Base-by-base conservation (phyloP, 2,888 invertebrate species). In the Megamerina dolium region DNA sequence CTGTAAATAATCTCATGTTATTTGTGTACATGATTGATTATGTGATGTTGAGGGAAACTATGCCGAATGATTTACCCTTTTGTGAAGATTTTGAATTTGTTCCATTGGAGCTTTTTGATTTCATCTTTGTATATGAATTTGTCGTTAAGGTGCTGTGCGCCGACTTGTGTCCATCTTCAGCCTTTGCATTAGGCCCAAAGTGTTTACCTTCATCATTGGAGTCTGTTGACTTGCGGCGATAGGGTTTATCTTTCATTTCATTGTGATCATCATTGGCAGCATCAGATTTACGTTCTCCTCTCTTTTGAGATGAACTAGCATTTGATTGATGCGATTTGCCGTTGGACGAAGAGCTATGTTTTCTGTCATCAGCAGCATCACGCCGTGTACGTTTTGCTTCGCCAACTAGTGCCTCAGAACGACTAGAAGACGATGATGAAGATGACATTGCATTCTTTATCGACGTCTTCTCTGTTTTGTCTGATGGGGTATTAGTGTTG, bases 181-280 rank as follows among this genome's bases (percentile, higher is more conserved):
- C n/a, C n/a, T n/a, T n/a, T n/a, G n/a, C n/a, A n/a, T n/a, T n/a
- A n/a, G n/a, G n/a, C n/a, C n/a, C n/a, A n/a, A n/a, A n/a, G n/a
- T 13, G 8, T 3, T 76, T 75, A 43, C 75, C 77, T 10, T 70
- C 87, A 62, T 86, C 87, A 54, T 85, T 87, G 1, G 87, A 87
- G 69, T 89, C 88, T 0, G 85, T 84, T 0, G 87, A 87, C 37
- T 87, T 75, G 6, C 87, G 76, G 52, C 77, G 77, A 40, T 78
- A 77, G 12, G 75, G 77, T 58, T 83, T 81, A 1, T 77, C 76
- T 27, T 82, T 80, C 5, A 79, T 73, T 54, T 80, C 79, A 45
- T 79, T 81, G 61, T 87, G 86, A 65, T 87, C 87, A 59, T 87
- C 87, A 18, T 21, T 35, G 50, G 41, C 1, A 49, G 3, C 17